Percentiles rank a stretch among this genome's conserved stretches.
phyloP scores from a whole-genome alignment of 2,888 invertebrate genomes.

The Chloromyia formosa region DNA sequence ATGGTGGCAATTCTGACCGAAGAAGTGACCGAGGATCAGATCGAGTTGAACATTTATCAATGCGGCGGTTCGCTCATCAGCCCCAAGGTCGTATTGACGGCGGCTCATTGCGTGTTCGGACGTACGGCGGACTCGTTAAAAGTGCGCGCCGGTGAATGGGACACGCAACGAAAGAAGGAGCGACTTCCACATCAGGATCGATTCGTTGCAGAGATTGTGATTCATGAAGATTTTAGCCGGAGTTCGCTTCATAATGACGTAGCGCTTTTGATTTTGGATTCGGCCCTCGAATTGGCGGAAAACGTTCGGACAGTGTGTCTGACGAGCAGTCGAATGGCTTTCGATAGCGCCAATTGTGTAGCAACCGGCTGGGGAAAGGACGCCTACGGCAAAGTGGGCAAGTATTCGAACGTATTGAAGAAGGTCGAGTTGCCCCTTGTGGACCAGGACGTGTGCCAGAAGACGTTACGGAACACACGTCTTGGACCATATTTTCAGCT shows the following conservation, averaged over 20 bases:
- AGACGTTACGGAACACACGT: constrained; percentile 70
- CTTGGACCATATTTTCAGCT: constrained; percentile 73
- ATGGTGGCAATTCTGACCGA: constrained; percentile 72
- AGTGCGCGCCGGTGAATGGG: constrained; percentile 79
- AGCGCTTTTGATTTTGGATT: constrained; percentile 73
- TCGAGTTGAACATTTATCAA: constrained; percentile 64
- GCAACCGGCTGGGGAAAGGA: constrained; percentile 63
- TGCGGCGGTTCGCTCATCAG: constrained; percentile 83
- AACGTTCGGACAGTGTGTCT: constrained; percentile 78
- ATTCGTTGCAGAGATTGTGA: constrained; percentile 67
- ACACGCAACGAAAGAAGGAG: constrained; percentile 75
- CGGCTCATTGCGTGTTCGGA: constrained; percentile 71
- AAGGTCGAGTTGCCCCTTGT: constrained; percentile 78
- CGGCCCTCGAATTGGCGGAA: constrained; percentile 70
- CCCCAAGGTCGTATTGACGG: constrained; percentile 75
- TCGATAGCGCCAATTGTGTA: constrained; percentile 56
- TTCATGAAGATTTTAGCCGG: constrained; percentile 72
- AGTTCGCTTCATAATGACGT: constrained; percentile 77
- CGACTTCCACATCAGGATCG: constrained; percentile 75
- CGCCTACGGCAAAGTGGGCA: constrained; percentile 63
- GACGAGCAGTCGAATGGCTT: constrained; percentile 65
- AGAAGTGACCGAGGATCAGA: constrained; percentile 51
- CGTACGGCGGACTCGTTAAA: constrained; percentile 52
- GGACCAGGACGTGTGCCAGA: constrained; percentile 64
- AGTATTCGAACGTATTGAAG: constrained; percentile 73